Base-by-base conservation (phyloP, 2,113 vertebrate genomes). In the Hyperopisus bebe region DNA sequence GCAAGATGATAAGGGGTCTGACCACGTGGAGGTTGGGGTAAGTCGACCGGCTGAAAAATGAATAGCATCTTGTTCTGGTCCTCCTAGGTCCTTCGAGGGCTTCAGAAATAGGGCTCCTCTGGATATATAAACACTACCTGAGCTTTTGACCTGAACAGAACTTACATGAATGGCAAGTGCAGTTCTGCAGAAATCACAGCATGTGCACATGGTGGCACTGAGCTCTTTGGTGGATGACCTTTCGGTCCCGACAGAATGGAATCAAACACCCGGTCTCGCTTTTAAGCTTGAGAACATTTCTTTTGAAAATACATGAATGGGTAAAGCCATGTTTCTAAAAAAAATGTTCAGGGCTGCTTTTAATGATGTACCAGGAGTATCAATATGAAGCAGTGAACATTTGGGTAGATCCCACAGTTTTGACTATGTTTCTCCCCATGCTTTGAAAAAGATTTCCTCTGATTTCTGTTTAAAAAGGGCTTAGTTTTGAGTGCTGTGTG, bases 1-100 rank as follows among this genome's bases (percentile, higher is more conserved):
- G 91, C 98, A 99, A 85, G 98, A 99, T 0, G 98, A 99, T 95
- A 96, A 94, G 19, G 98, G 98, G 83, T 99, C 98, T 0, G 98
- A 99, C 95, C 98, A 99, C 0, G 98, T 99, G 92, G 98, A 99
- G 94, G 98, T 99, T 58, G 98, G 97, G 46, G 98, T 99, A 95
- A 98, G 98, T 97, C 51, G n/a, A 27, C 21, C 6, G 39, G 21
- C 24, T 21, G 31, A 13, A 27, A 46, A 47, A 80, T 89, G 70
- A 89, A 77, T n/a, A 55, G 47, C 17, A n/a, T 17, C 80, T 39
- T 27, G 19, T 15, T 53, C 86, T 48, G 5, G 17, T 17, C 10
- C 13, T 39, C 8, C 11, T 27, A 27, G 21, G 44, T 50, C 6
- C 83, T 46, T 50, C n/a, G 3, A 27, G 11, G 10, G 24, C 83